Evolutionary conservation across 2,797 vertebrate species (phyloP), one percentile per base, ranked within the genome.

Genomic region (Loriculus beryllinus): DNA sequence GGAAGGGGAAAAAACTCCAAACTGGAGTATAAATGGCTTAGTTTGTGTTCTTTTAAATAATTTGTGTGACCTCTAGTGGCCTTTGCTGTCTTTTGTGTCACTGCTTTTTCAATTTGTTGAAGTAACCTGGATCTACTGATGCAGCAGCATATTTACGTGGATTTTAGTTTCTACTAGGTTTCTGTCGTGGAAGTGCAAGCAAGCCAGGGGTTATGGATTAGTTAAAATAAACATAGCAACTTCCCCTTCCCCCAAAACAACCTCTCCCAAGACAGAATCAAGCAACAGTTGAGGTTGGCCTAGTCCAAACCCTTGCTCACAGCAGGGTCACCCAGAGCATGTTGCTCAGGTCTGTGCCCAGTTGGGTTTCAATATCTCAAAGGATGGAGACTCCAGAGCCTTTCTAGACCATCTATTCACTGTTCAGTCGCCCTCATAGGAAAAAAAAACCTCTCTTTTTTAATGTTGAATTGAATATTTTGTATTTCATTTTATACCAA

Each of bases 1-100:
- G 60, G 47, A 80, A 60, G n/a, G 60, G 33, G 37, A 72, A 67
- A 64, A 75, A 21, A 65, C 29, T 90, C 49, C 42, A 76, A 91
- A 64, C 2, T 42, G 65, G 45, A 57, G 37, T 63, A 82, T 87
- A 76, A 79, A 93, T 89, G 21, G 48, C 75, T 78, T 81, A 5
- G 3, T 35, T 85, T 23, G 7, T n/a, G 45, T 35, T 77, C 19
- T 92, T 91, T 81, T 69, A 81, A 87, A 92, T 72, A 84, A 63
- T 75, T 89, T 78, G 68, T 93, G 54, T 94, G 88, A 93, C 65
- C 62, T 81, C 79, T 95, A 92, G 79, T 91, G 93, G 86, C 72
- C 65, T 91, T 92, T 90, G n/a, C 45, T 83, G 68, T 71, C 60
- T 90, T 70, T 39, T 81, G 20, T 91, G 84, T 52, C 31, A 21